Base-by-base conservation (phyloP, 2,797 vertebrate genomes). In the Leuciscus waleckii region DNA sequence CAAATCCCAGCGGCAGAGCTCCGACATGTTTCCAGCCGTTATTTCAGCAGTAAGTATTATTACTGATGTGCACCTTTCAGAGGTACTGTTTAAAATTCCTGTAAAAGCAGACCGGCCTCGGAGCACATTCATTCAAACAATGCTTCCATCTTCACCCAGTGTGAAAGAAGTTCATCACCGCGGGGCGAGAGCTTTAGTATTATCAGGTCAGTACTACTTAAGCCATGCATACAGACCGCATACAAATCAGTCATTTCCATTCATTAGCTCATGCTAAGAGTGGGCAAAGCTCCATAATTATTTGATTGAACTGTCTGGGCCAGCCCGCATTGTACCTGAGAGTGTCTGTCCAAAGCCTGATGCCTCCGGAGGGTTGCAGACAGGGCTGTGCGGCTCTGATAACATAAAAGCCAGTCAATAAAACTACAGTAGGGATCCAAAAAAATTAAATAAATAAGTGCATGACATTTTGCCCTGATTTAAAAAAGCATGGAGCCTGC, bases 241-340 rank as follows among this genome's bases (percentile, higher is more conserved):
- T 90, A 89, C 90, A 87, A 90, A 89, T 90, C 88, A 85, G 84
- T 89, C 84, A 89, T 90, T 90, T 90, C 87, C 90, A 89, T 90
- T 90, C 90, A 90, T 90, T 90, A 89, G 83, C 70, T 79, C 78
- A 75, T 82, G 85, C 86, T 88, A 84, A 89, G 87, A 81, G 81
- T 88, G 85, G 88, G 87, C 86, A 76, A 82, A 85, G 79, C 78
- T 83, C 81, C 86, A 85, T 89, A 90, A 90, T 89, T 87, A 88
- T 89, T 90, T 89, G 90, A 90, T 89, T 89, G 90, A 88, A 88
- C 89, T 21, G 79, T 86, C 85, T 87, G 88, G 84, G 85, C 79
- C 51, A 82, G 54, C 39, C 58, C 43, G 83, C 54, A 87, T 87
- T 89, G 88, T 90, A 88, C 90, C 90, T 87, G 86, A 71, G 79